A percentile compares a stretch with the other conserved stretches of the same genome.
Conservation (phyloP, 2,888 invertebrate species). For the Rhagophthalmus giganteus region DNA sequence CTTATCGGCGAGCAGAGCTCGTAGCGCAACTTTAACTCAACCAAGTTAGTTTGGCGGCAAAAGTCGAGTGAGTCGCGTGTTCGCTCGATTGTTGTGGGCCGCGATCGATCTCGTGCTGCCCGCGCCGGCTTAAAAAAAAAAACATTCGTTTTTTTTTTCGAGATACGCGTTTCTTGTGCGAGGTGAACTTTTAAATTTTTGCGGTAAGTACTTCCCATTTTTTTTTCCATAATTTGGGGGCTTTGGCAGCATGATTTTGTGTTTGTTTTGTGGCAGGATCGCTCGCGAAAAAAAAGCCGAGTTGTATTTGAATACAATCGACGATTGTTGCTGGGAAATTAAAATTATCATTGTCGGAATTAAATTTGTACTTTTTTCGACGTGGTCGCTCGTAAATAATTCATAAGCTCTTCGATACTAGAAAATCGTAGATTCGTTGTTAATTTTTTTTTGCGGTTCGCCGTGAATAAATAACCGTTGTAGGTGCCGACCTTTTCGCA, state of each 20-base stretch:
- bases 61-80: slow-evolving; percentile 14
- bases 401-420: background rate
- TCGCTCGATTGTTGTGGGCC: slow-evolving; percentile 8
- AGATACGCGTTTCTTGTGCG: background rate
- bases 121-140: slow-evolving; percentile 11
- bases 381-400: background rate
- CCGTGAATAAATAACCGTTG: background rate
- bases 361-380: background rate
- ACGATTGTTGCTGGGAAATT: background rate
- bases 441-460: background rate
- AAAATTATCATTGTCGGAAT: background rate
- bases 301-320: background rate
- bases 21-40: slow-evolving; percentile 17
- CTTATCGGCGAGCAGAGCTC: slow-evolving; percentile 11
- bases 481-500: background rate
- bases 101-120: slow-evolving; percentile 13
- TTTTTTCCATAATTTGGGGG: background rate
- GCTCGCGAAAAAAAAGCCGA: background rate
- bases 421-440: background rate
- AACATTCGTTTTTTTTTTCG: background rate
- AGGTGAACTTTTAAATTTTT: background rate
- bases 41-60: slow-evolving; percentile 26
- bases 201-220: background rate
- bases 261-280: background rate
- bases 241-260: background rate